phyloP scores from a whole-genome alignment of 2,888 invertebrate genomes.

The Microplitis deprimator region DNA sequence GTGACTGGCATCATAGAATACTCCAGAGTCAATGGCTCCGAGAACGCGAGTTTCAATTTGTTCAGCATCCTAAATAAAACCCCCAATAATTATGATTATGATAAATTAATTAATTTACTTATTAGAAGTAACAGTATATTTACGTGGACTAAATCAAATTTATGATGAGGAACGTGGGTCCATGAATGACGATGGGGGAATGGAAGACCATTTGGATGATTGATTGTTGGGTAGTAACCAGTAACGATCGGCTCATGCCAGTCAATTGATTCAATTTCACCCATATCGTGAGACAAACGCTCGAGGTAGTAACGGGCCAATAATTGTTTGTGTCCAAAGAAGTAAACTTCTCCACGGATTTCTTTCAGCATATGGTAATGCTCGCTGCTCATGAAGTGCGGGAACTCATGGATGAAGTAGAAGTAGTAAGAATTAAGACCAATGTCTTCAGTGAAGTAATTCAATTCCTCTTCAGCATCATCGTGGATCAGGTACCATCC shows the following conservation, averaged over 20 bases:
- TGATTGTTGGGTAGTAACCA: slow-evolving; percentile 76
- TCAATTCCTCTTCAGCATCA: slow-evolving; percentile 75
- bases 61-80: slow-evolving; percentile 48
- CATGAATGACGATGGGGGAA: slow-evolving; percentile 66
- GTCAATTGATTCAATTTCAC: slow-evolving; percentile 75
- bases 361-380: slow-evolving; percentile 73
- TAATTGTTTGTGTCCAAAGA: slow-evolving; percentile 78
- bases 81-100: neutral
- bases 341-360: slow-evolving; percentile 77
- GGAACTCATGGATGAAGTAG: slow-evolving; percentile 76
- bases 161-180: slow-evolving; percentile 52
- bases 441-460: slow-evolving; percentile 83
- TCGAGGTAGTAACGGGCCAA: slow-evolving; percentile 80
- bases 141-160: slow-evolving; percentile 53
- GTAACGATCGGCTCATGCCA: slow-evolving; percentile 72
- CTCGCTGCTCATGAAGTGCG: slow-evolving; percentile 77
- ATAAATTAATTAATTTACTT: neutral
- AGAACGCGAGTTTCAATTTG: slow-evolving; percentile 58
- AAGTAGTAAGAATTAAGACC: slow-evolving; percentile 79
- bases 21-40: slow-evolving; percentile 60
- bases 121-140: slow-evolving; percentile 12
- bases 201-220: slow-evolving; percentile 76
- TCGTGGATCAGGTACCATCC: slow-evolving; percentile 67
- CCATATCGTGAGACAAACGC: slow-evolving; percentile 78
- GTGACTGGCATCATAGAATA: slow-evolving; percentile 41